Conservation (phyloP, 2,888 invertebrate genomes). For the Melieria picta region DNA sequence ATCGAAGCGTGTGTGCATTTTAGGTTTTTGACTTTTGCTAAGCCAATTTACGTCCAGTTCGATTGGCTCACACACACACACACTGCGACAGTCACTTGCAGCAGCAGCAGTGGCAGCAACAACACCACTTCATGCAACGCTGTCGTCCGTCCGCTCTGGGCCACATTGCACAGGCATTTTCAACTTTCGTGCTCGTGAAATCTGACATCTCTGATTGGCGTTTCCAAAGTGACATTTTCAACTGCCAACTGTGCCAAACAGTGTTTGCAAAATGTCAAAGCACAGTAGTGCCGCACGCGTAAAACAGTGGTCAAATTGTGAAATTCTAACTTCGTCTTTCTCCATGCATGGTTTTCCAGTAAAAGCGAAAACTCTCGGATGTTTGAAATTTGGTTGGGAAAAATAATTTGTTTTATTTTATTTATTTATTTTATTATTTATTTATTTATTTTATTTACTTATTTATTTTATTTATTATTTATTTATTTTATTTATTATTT, state of each 20-base stretch:
- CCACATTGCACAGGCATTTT: slow-evolving; percentile 25
- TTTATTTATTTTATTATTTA: no score
- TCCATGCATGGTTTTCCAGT: not conserved
- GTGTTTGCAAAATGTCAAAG: slow-evolving; percentile 19
- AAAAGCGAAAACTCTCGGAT: no score
- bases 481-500: no score
- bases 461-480: no score
- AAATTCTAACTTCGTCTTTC: not conserved
- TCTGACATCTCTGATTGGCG: slow-evolving; percentile 19
- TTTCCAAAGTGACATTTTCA: not conserved
- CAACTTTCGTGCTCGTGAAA: slow-evolving; percentile 24
- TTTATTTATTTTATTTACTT: no score
- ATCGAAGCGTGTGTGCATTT: slow-evolving; percentile 43
- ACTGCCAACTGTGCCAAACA: slow-evolving; percentile 21
- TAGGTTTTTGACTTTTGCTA: slow-evolving; percentile 31
- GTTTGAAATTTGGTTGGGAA: no score
- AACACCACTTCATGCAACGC: not conserved
- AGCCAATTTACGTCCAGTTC: slow-evolving; percentile 33
- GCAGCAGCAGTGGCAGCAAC: no score
- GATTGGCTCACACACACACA: slow-evolving; percentile 12
- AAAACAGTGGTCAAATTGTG: no score
- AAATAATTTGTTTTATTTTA: no score
- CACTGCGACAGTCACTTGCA: not conserved
- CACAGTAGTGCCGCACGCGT: not conserved
- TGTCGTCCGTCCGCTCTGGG: not conserved